These are phyloP conservation scores for Tanypteryx hageni DNA, from an alignment of 2,888 invertebrate genomes.

Conservation along the genomic window DNA sequence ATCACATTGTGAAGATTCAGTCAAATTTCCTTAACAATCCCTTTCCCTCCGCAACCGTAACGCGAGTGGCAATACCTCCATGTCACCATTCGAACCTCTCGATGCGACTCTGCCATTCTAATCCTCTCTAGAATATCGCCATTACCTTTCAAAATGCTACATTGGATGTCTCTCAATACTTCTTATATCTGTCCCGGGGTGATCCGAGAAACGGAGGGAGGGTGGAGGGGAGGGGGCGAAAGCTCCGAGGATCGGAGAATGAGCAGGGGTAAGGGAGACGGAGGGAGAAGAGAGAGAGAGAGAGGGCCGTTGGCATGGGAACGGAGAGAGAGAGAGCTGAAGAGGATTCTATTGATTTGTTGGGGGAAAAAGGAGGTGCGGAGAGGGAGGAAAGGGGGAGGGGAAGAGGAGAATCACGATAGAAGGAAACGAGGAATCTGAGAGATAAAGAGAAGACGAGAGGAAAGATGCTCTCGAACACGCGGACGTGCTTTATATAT, in stretches of 20 bases:
- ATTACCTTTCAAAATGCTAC: background rate
- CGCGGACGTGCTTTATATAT: no score
- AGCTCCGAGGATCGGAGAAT: background rate
- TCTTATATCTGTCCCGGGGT: background rate
- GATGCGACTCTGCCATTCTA: no score
- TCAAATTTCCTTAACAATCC: no score
- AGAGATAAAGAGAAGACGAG: background rate
- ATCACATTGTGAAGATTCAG: no score
- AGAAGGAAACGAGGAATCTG: background rate
- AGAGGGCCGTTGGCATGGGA: constrained; percentile 17
- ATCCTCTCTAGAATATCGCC: background rate
- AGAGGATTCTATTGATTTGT: constrained; percentile 40
- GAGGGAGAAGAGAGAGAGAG: background rate
- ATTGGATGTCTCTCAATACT: background rate
- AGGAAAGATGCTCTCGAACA: no score
- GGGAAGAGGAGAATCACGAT: background rate
- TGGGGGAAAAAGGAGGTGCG: constrained; percentile 13
- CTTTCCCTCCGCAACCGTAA: no score
- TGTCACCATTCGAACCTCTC: no score
- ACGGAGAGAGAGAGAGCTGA: background rate
- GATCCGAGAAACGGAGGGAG: no score
- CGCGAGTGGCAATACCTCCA: no score
- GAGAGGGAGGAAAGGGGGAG: background rate
- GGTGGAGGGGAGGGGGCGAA: background rate
- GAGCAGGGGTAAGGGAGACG: background rate